Evolutionary conservation across 2,797 vertebrate genomes (phyloP), one percentile per base, ranked within the genome.

Genomic region (Clarias platycephalus): DNA sequence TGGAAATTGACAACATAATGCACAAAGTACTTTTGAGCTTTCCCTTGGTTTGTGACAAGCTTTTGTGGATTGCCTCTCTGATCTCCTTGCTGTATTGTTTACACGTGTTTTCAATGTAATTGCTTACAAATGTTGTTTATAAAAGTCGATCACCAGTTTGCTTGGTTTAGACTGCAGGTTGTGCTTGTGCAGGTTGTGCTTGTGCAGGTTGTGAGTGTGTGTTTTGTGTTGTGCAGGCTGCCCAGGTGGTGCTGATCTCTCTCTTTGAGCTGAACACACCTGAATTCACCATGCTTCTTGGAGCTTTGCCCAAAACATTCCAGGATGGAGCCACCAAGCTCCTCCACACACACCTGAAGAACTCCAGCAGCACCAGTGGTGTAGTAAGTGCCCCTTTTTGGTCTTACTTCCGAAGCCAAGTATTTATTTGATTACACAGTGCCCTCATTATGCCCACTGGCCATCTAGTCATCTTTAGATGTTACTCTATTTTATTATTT

Each of bases 301-400:
- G 96, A 90, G 96, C 96, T 89, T 94, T 97, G 93, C 96, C 96
- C 82, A 97, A 97, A 95, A 97, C 96, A 91, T 97, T 97, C 94
- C 96, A 97, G 93, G 96, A 97, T 89, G 96, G 96, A 91, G 96
- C 96, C 92, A 97, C 96, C 91, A 97, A 97, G 91, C 95, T 97
- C 74, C 94, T 97, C 81, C 96, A 97, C 88, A 97, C 95, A 91
- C 96, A 97, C 92, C 95, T 97, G 88, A 97, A 97, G 94, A 97
- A 96, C 91, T 95, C 96, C 83, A 97, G 96, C 91, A 98, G 97
- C 90, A 96, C 95, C 86, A 95, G 94, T 93, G 94, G 87, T 1
- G 91, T 98, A 96, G 98, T 98, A 88, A 94, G 93, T 92, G 2
- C 26, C 31, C 12, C 2, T 31, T 60, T 58, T n/a, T 22, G 7